phyloP scores from a whole-genome alignment of 2,888 invertebrate species.

The Rhodophaea formosa region DNA sequence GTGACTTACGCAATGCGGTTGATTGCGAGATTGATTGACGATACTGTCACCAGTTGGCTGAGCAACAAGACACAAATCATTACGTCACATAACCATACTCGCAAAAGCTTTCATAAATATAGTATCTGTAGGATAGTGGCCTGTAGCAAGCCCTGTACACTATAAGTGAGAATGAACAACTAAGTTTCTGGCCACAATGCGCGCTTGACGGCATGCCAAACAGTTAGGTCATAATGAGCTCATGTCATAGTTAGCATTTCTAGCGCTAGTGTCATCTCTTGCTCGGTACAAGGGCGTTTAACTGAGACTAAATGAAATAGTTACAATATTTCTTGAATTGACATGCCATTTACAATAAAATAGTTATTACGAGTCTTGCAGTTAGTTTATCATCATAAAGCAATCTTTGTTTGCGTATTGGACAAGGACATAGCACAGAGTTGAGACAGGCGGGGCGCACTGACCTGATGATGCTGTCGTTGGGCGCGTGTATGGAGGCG shows the following conservation, averaged over 20 bases:
- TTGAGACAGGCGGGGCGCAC: constrained; percentile 21
- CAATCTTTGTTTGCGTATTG: constrained; percentile 39
- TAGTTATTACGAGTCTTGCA: constrained; percentile 18
- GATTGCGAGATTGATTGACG: constrained; percentile 94
- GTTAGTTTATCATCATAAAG: constrained; percentile 40
- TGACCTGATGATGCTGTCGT: constrained; percentile 86
- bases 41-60: constrained; percentile 96
- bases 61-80: constrained; percentile 79
- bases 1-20: constrained; percentile 95
- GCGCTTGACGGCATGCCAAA: constrained; percentile 14
- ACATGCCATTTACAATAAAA: constrained; percentile 13
- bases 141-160: constrained; percentile 2
- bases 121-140: not conserved
- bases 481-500: constrained; percentile 84
- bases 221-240: not conserved
- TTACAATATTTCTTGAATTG: constrained; percentile 1
- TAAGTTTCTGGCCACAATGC: constrained; percentile 10
- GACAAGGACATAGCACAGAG: constrained; percentile 33
- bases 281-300: not conserved
- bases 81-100: constrained; percentile 72
- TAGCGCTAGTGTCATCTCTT: constrained; percentile 3
- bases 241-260: constrained; percentile 7
- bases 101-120: constrained; percentile 57
- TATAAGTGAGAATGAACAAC: constrained; percentile 2
- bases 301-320: not conserved